A percentile compares a stretch with the other conserved stretches of the same genome.
Evolutionary conservation across 2,797 vertebrate genomes (phyloP).

Genomic region (Scolopax bukidnonensis): DNA sequence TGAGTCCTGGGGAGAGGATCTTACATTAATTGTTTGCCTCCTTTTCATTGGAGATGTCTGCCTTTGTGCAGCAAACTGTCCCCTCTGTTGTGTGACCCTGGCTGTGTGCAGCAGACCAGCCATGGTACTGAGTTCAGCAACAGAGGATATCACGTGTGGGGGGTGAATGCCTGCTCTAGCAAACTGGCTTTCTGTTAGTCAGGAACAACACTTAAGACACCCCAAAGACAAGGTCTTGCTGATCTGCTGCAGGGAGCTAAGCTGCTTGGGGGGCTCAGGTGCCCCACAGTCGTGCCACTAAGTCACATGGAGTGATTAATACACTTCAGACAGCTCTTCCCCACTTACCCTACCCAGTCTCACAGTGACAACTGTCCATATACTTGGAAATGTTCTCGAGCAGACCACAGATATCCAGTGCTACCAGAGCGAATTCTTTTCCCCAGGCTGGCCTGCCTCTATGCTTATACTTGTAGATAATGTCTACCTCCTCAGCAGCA

Average conservation of each 20-base stretch:
- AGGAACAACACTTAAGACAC: not conserved
- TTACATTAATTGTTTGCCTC: not conserved
- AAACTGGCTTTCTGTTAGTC: not conserved
- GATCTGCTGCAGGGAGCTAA: not conserved
- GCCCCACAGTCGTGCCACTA: not conserved
- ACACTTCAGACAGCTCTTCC: not conserved
- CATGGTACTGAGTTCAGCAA: not conserved
- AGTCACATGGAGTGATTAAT: not conserved
- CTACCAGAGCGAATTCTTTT: not conserved
- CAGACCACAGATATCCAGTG: not conserved
- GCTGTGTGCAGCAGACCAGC: not conserved
- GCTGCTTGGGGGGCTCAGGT: not conserved
- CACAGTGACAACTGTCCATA: not conserved
- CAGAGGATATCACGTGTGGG: not conserved
- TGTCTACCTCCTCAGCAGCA: not conserved
- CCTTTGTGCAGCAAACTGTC: not conserved
- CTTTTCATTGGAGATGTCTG: fast-evolving
- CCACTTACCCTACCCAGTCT: not conserved
- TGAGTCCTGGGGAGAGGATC: not conserved
- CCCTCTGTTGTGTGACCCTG: not conserved
- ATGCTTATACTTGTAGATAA: not conserved
- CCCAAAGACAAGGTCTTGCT: not conserved
- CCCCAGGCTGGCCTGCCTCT: not conserved
- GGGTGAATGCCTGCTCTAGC: not conserved
- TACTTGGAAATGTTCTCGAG: not conserved